Percentiles rank a stretch among this genome's conserved stretches.
phyloP scores from a whole-genome alignment of 1,140 invertebrate genomes.

The Dreissena rostriformis region DNA sequence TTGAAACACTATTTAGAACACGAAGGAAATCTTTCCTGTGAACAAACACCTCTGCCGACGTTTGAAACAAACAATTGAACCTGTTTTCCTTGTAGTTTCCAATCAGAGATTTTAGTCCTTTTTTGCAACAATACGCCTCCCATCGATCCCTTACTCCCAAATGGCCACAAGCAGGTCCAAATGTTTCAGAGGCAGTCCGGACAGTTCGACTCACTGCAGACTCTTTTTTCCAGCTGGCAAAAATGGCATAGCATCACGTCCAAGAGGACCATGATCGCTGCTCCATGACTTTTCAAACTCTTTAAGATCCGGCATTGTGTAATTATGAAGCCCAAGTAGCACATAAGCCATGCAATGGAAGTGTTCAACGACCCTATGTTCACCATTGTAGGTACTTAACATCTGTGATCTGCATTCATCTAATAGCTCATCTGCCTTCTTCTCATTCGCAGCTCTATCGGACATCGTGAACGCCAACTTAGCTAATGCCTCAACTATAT shows the following conservation, averaged over 20 bases:
- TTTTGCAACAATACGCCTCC: conserved; percentile 3
- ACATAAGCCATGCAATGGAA: conserved; percentile 46
- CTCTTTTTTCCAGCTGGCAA: too few species aligned
- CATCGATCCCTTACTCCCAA: background rate
- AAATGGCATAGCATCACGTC: too few species aligned
- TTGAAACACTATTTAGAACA: too few species aligned
- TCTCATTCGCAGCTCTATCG: conserved; percentile 31
- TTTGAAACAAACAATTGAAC: conserved; percentile 23
- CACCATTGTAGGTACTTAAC: background rate
- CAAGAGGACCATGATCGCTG: too few species aligned
- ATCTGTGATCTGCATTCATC: conserved; percentile 19
- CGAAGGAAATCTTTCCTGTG: too few species aligned
- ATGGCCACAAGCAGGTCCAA: conserved; percentile 9
- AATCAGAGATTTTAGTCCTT: conserved; percentile 15
- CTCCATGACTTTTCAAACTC: conserved; percentile 11
- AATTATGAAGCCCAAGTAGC: conserved; percentile 33
- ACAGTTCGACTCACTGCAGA: background rate
- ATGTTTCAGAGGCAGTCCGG: background rate
- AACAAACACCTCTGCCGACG: conserved; percentile 8
- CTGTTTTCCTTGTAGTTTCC: conserved; percentile 19
- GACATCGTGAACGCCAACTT: conserved; percentile 30
- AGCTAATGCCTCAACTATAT: background rate
- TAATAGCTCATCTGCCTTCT: conserved; percentile 4
- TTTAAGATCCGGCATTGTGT: conserved; percentile 11
- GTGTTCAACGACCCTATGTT: conserved; percentile 1